Conservation (phyloP, 1,140 invertebrate species). For the Anastrepha ludens region DNA sequence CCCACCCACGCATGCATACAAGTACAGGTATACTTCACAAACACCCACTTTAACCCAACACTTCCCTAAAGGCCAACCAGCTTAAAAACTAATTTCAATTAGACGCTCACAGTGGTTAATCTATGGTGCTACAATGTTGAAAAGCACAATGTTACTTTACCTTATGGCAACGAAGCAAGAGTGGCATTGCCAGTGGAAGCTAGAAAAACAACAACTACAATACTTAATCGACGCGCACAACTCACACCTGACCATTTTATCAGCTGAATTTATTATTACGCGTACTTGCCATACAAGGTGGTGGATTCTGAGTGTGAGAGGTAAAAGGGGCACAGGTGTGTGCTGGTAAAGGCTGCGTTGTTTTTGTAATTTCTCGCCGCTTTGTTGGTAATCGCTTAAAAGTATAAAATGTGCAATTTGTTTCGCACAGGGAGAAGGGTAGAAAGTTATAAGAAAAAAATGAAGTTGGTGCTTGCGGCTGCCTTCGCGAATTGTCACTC, state of each 20-base stretch:
- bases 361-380: not conserved
- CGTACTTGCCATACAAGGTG: not conserved
- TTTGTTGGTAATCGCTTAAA: constrained; percentile 30
- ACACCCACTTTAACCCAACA: not conserved
- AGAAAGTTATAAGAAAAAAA: not conserved
- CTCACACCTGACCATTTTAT: constrained; percentile 33
- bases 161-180: not conserved
- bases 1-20: not conserved
- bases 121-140: not conserved
- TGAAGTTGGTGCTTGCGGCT: too few species aligned
- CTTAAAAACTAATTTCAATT: constrained; percentile 46
- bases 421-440: not conserved
- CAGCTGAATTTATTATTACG: constrained; percentile 2
- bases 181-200: not conserved
- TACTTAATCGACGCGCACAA: not conserved
- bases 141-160: not conserved
- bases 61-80: not conserved
- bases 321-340: not conserved
- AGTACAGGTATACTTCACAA: too few species aligned
- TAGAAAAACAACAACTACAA: not conserved
- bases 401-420: constrained; percentile 23
- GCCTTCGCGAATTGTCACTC: too few species aligned
- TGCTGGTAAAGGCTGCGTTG: not conserved
- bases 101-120: constrained; percentile 45
- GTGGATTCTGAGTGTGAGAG: not conserved